phyloP scores from a whole-genome alignment of 1,140 invertebrate genomes.

The Drosophila sturtevanti region DNA sequence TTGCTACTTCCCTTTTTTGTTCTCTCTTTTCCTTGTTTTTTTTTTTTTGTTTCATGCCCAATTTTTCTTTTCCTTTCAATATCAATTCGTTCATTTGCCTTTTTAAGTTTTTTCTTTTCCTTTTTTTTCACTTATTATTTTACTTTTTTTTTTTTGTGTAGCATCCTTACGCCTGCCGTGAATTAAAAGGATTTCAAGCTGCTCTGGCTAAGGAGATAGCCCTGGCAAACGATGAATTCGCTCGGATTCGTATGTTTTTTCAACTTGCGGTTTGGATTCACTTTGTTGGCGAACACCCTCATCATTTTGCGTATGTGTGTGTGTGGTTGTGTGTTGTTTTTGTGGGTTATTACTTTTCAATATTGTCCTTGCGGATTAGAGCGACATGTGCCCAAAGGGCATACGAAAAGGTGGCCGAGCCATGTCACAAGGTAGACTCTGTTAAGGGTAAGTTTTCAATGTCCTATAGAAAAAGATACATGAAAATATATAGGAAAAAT shows the following conservation, averaged over 20 bases:
- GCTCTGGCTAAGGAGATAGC: slow-evolving; percentile 63
- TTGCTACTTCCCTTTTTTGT: slow-evolving; percentile 25
- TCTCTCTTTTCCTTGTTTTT: slow-evolving; percentile 40
- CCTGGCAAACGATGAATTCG: not conserved
- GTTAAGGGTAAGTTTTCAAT: not conserved
- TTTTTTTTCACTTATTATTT: slow-evolving; percentile 4
- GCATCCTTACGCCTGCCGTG: slow-evolving; percentile 71
- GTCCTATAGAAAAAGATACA: not conserved
- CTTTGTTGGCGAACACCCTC: slow-evolving; percentile 60
- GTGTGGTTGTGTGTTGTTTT: slow-evolving; percentile 60
- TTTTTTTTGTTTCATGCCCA: slow-evolving; percentile 52
- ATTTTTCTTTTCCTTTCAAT: slow-evolving; percentile 66
- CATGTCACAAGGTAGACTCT: slow-evolving; percentile 2
- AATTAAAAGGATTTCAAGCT: slow-evolving; percentile 78
- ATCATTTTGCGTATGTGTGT: slow-evolving; percentile 47
- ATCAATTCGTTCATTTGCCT: slow-evolving; percentile 64
- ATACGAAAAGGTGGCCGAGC: slow-evolving; percentile 15
- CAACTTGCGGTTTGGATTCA: slow-evolving; percentile 66
- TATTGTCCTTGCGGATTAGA: slow-evolving; percentile 81
- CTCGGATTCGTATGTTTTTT: slow-evolving; percentile 58
- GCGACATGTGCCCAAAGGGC: slow-evolving; percentile 62
- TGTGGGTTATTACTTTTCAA: slow-evolving; percentile 82
- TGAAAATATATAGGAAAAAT: not conserved
- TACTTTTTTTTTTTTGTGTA: not conserved
- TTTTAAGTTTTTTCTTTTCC: slow-evolving; percentile 20